phyloP scores from a whole-genome alignment of 2,888 invertebrate species.

The Dynastes grantii region DNA sequence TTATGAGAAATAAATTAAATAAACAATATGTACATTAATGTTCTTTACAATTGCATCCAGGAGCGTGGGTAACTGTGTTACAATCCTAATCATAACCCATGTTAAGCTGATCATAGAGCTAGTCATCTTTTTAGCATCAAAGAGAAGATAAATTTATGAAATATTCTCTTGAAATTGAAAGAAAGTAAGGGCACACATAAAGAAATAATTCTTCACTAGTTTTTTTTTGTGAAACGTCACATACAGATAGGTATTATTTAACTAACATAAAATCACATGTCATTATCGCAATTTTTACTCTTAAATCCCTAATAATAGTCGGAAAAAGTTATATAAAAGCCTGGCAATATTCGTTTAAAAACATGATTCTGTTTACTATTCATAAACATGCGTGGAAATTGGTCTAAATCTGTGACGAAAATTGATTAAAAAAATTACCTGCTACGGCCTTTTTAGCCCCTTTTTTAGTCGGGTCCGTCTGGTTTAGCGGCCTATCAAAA shows the following conservation, averaged over 20 bases:
- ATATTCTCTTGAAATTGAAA: too few species aligned
- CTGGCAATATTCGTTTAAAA: slow-evolving; percentile 23
- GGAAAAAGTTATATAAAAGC: slow-evolving; percentile 5
- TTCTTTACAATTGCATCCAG: background rate
- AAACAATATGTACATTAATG: background rate
- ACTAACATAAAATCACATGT: too few species aligned
- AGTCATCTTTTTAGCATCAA: too few species aligned
- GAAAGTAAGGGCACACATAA: too few species aligned
- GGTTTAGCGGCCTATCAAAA: slow-evolving; percentile 8
- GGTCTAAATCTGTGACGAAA: slow-evolving; percentile 7
- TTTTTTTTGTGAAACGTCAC: too few species aligned
- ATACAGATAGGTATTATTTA: too few species aligned
- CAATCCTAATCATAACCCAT: background rate
- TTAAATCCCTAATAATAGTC: too few species aligned
- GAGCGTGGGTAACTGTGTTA: too few species aligned
- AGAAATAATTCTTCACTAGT: too few species aligned
- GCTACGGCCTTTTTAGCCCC: slow-evolving; percentile 1
- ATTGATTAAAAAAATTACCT: slow-evolving; percentile 26
- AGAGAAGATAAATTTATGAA: too few species aligned
- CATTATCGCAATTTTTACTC: too few species aligned
- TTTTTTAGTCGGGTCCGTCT: slow-evolving; percentile 9
- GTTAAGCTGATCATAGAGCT: background rate
- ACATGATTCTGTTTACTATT: background rate
- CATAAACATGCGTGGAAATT: slow-evolving; percentile 3
- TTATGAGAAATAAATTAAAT: too few species aligned